Evolutionary conservation across 30 jellyfish, hydroid and myxozoan genomes (phyloP).

Genomic region (Turritopsis dohrnii): DNA sequence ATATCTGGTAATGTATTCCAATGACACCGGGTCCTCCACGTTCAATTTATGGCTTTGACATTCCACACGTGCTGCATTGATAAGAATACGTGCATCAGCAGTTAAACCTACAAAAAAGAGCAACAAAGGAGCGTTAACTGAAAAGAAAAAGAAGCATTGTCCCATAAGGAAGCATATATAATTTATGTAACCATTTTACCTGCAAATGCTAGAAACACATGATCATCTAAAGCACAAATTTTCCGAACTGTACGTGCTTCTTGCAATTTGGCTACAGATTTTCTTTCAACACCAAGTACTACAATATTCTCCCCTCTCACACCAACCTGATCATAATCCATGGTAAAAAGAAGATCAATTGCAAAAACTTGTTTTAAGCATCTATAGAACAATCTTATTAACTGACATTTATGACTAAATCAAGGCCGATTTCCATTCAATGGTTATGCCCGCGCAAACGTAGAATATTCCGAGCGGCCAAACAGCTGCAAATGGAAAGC

Average conservation of each 20-base stretch:
- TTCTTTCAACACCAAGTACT: slow-evolving; percentile 92
- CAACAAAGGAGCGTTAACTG: not conserved
- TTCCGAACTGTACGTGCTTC: slow-evolving; percentile 94
- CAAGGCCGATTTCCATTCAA: too few relatives aligned
- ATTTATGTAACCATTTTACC: too few relatives aligned
- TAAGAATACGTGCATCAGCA: slow-evolving; percentile 95
- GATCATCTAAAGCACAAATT: slow-evolving; percentile 93
- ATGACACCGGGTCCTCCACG: slow-evolving; percentile 84
- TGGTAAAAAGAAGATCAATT: not conserved
- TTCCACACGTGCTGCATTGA: slow-evolving; percentile 92
- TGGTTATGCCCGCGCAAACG: too few relatives aligned
- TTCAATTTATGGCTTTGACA: slow-evolving; percentile 91
- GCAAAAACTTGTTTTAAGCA: not conserved
- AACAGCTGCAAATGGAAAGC: too few relatives aligned
- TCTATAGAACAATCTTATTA: not conserved
- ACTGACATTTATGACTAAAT: too few relatives aligned
- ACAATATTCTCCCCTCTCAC: slow-evolving; percentile 89
- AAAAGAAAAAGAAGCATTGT: too few relatives aligned
- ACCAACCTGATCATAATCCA: slow-evolving; percentile 90
- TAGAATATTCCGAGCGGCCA: too few relatives aligned
- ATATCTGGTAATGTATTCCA: slow-evolving; percentile 77
- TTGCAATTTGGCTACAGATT: slow-evolving; percentile 92
- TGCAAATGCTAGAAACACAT: slow-evolving; percentile 93
- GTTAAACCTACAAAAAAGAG: slow-evolving; percentile 51
- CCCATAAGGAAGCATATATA: too few relatives aligned